These are phyloP conservation scores for Neodiprion pinetum DNA, from an alignment of 1,140 invertebrate genomes.

Conservation along the genomic window DNA sequence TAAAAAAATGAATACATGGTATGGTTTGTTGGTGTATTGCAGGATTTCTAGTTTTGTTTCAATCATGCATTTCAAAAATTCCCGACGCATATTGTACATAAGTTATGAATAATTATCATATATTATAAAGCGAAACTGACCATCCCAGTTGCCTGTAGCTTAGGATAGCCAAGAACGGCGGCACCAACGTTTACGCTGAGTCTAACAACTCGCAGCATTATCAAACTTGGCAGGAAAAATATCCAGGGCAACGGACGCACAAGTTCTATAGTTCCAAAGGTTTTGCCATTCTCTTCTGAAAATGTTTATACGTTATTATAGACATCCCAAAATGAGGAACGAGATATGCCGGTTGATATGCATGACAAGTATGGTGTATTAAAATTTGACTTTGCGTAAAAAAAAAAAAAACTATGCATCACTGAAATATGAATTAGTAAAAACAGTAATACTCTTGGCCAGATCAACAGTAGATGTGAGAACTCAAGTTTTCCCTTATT, in stretches of 20 bases:
- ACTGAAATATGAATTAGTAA: no score
- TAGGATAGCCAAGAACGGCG: conserved; percentile 57
- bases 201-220: conserved; percentile 58
- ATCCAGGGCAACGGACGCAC: conserved; percentile 67
- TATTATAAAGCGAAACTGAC: conserved; percentile 46
- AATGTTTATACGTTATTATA: conserved; percentile 5
- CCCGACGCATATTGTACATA: no score
- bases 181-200: conserved; percentile 57
- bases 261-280: conserved; percentile 50
- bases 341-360: no score
- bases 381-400: no score
- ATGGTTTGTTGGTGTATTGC: background rate
- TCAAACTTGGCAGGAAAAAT: conserved; percentile 62
- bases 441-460: no score
- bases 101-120: background rate
- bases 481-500: no score
- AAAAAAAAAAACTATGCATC: no score
- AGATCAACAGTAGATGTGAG: no score
- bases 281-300: conserved; percentile 55
- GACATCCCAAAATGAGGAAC: conserved; percentile 43
- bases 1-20: background rate
- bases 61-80: no score
- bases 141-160: conserved; percentile 59
- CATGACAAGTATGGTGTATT: no score
- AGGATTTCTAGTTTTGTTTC: no score